Conservation (phyloP, 1,140 invertebrate genomes). For the Musca domestica region DNA sequence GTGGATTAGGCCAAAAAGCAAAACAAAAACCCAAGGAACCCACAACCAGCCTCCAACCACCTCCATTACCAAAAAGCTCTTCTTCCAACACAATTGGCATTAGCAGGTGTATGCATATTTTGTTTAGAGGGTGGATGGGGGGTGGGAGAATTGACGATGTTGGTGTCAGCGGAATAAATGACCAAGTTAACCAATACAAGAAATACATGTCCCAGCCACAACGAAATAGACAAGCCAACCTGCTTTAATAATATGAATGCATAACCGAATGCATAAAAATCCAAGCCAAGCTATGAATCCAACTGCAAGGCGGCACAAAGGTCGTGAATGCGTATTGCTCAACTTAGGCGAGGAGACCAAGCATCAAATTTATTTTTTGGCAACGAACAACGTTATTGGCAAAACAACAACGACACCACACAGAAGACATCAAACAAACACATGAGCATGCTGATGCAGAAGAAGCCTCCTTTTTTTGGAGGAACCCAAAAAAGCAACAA, state of each 20-base stretch:
- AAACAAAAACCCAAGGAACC: no score
- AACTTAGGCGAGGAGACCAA: not conserved
- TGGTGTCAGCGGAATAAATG: conserved; percentile 7
- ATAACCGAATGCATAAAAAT: no score
- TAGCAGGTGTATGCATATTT: conserved; percentile 21
- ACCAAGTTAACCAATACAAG: not conserved
- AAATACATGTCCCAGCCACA: not conserved
- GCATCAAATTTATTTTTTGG: no score
- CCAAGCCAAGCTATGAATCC: not conserved
- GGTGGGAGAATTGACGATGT: no score
- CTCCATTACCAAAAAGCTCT: no score
- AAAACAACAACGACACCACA: not conserved
- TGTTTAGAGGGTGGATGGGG: not conserved
- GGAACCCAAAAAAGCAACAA: no score
- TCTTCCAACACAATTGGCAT: not conserved
- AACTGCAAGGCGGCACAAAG: conserved; percentile 9
- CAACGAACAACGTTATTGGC: conserved; percentile 1
- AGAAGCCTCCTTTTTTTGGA: conserved; percentile 10
- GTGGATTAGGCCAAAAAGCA: not conserved
- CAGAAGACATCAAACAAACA: no score
- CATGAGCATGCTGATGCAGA: conserved; percentile 9
- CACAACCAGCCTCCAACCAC: no score
- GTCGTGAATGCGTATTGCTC: conserved; percentile 21
- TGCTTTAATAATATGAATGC: no score
- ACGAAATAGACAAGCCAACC: not conserved